Base-by-base conservation (phyloP, 2,888 invertebrate species). In the Smittia aterrima region DNA sequence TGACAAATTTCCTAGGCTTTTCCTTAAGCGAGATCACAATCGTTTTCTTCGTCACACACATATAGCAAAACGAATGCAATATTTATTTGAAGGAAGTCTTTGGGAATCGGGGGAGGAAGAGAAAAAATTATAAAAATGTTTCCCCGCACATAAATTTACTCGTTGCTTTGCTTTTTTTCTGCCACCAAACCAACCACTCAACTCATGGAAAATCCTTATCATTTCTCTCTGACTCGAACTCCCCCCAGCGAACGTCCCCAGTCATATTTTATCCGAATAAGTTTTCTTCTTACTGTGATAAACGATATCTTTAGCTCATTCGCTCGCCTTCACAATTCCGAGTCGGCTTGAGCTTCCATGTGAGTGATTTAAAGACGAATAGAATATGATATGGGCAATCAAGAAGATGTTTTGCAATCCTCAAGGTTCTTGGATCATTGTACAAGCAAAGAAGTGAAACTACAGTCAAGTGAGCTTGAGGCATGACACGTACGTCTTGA, bases 331-430 rank as follows among this genome's bases (percentile, higher is more conserved):
- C 58, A 58, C 22, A 3, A 9, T 22, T 58, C 20, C 32, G 32
- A 32, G 32, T 32, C 32, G 32, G 32, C 32, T 32, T 9, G 18
- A 32, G 32, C 32, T 32, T 20, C 58, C 58, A 9, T 58, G 9
- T 64, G 64, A 64, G 27, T 64, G 27, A 64, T 27, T 64, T 25
- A 25, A 32, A 54, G 25, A 70, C 24, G 41, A 16, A 54, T 54
- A 54, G 22, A 13, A 54, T 20, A 16, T 70, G 70, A 54, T 70
- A 70, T 70, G 70, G 70, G 54, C 70, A 70, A 70, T 70, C 70
- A 70, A 68, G 47, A 32, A 70, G 16, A 32, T 67, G 20, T 67
- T 20, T 22, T 20, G 18, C 58, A 20, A 40, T 67, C 38, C 18
- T 27, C 38, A 16, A n/a, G 38, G 53, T 27, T 70, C 53, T 16